Base-by-base conservation (phyloP, 2,113 vertebrate genomes). In the Indicator indicator region DNA sequence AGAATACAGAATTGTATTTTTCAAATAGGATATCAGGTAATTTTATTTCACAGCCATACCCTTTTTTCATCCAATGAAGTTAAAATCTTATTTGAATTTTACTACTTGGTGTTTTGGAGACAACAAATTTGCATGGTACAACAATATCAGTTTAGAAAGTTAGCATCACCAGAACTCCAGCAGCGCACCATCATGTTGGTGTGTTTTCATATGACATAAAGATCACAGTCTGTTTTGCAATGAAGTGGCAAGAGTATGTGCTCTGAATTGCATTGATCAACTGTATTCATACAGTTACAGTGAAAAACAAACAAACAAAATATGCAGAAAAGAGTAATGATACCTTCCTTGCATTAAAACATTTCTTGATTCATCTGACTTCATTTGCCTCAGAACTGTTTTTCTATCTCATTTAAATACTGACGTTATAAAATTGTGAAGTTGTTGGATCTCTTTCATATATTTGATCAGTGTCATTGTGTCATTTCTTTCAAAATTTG, bases 401-500 rank as follows among this genome's bases (percentile, higher is more conserved):
- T 93, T 88, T 54, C 52, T 80, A 73, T 13, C 7, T 93, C 60
- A 42, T 42, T 88, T 83, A 74, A 83, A 83, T 81, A 71, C 12
- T 38, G 9, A 70, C 72, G 88, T 93, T 38, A 74, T 62, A 88
- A 88, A 96, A 88, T 30, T 86, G 12, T 77, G 40, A 85, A 91
- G 56, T 30, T 80, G 23, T 94, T 94, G 71, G 59, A 88, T 63
- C 40, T 28, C 24, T 83, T 86, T 71, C 56, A 60, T 86, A 19
- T 73, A 91, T 90, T 95, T 88, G 79, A 93, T 86, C 73, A 75
- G 27, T 63, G 40, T 94, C 93, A 90, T 80, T 86, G 50, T 80
- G 80, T 88, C 0, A 80, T 79, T 91, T 89, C 24, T 79, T 91
- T 48, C 38, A 85, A 89, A 89, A 86, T 80, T 67, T 83, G 27